Evolutionary conservation across 2,113 vertebrate genomes (phyloP).

Genomic region (Tinamus guttatus): DNA sequence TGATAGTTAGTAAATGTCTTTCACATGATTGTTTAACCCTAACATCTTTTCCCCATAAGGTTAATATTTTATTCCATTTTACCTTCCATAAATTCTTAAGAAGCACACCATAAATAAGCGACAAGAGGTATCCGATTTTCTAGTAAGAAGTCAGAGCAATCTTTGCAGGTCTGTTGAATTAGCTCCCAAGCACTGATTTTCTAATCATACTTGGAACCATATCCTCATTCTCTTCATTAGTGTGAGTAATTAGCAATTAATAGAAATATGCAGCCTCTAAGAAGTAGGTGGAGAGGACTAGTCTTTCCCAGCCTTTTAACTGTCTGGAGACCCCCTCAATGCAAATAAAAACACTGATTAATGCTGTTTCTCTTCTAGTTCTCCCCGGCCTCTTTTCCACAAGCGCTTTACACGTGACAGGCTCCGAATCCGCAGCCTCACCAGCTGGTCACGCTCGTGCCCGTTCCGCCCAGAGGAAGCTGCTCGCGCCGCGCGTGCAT

Average conservation of each 20-base stretch:
- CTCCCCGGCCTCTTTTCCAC: not conserved
- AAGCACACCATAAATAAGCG: not conserved
- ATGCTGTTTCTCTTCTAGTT: not conserved
- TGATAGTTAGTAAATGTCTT: not conserved
- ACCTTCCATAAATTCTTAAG: constrained; percentile 1
- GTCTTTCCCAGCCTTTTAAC: not conserved
- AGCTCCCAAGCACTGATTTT: constrained; percentile 11
- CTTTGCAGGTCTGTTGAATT: constrained; percentile 7
- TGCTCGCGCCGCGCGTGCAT: not conserved
- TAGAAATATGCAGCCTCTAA: not conserved
- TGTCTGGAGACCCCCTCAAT: not conserved
- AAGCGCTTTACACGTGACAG: not conserved
- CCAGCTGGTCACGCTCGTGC: not conserved
- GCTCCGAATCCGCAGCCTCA: not conserved
- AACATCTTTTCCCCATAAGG: not conserved
- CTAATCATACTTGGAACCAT: not conserved
- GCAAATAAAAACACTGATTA: not conserved
- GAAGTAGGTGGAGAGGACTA: not conserved
- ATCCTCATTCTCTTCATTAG: not conserved
- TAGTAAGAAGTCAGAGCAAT: not conserved
- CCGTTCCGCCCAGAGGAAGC: not conserved
- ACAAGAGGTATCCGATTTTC: not conserved
- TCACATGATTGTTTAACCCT: not conserved
- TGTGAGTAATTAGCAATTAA: constrained; percentile 18
- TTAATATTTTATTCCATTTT: constrained; percentile 20